Base-by-base conservation (phyloP, 2,113 vertebrate species). In the Malurus cyaneus region DNA sequence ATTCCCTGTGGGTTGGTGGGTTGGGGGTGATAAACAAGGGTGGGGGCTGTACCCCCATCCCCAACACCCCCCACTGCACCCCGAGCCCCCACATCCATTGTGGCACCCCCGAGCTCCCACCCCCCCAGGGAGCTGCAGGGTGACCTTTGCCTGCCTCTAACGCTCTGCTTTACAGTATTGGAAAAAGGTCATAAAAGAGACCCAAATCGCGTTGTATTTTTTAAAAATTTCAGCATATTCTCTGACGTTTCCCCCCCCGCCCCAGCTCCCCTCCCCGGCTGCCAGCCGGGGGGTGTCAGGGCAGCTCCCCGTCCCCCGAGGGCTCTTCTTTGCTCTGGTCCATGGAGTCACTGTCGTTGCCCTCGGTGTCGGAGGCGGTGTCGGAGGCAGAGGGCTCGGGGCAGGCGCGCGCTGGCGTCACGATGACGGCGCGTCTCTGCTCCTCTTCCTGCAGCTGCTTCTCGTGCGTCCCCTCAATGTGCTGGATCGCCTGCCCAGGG, bases 381-480 rank as follows among this genome's bases (percentile, higher is more conserved):
- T 99, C 99, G 0, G 99, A 99, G 96, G 98, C 96, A 1, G 98
- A 98, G 6, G 98, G 97, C 54, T 98, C 99, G 7, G 77, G 98
- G 97, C 96, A 98, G 96, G 93, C 97, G 18, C 85, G 99, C 1
- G 97, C 97, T 0, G 99, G 98, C 61, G 98, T 98, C 92, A 99
- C 99, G 2, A 99, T 99, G 76, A 99, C 99, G 0, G 98, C 99
- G 11, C 98, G 97, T 49, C 99, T 97, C 97, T 98, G 98, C 93
- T 99, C 99, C 54, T 99, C 99, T 34, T 98, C 98, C 98, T 98
- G 92, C 95, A 97, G 86, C 96, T 97, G 98, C 94, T 98, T 98
- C 76, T 98, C 99, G 94, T 98, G 99, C 18, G 98, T 99, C 91
- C 99, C 99, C 97, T 99, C 99, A 9, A 99, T 99, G 98, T 99